Evolutionary conservation across 2,888 invertebrate genomes (phyloP).

Genomic region (Achlya flavicornis): DNA sequence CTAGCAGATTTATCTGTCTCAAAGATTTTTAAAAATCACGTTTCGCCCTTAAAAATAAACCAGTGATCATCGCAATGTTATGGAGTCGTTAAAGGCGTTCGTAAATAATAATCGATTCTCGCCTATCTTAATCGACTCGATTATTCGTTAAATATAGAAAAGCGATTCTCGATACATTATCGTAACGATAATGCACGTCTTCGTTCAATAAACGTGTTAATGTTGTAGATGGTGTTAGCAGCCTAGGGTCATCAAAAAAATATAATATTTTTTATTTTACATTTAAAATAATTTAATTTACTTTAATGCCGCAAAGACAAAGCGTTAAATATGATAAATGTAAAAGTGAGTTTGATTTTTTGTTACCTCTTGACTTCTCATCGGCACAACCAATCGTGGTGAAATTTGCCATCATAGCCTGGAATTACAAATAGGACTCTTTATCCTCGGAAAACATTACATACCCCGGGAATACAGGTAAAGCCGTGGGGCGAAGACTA

Average conservation of each 20-base stretch:
- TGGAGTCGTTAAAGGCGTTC: slow-evolving; percentile 3
- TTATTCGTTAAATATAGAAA: slow-evolving; percentile 47
- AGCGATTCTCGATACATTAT: slow-evolving; percentile 50
- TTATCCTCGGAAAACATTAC: too few relatives aligned
- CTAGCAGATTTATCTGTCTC: not conserved
- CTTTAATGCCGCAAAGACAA: too few relatives aligned
- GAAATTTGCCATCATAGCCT: too few relatives aligned
- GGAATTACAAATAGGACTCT: too few relatives aligned
- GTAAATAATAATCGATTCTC: slow-evolving; percentile 19
- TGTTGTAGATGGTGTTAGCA: not conserved
- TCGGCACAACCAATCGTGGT: too few relatives aligned
- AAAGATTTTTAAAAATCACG: not conserved
- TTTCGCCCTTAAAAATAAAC: not conserved
- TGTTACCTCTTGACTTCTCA: too few relatives aligned
- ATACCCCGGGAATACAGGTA: too few relatives aligned
- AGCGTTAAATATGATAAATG: too few relatives aligned
- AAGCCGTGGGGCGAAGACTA: too few relatives aligned
- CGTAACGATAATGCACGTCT: slow-evolving; percentile 39
- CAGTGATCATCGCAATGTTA: not conserved
- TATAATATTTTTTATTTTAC: not conserved
- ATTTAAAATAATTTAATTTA: too few relatives aligned
- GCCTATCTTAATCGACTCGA: slow-evolving; percentile 40
- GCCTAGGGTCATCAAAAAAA: not conserved
- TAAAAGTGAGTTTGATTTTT: too few relatives aligned
- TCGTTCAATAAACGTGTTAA: slow-evolving; percentile 22